phyloP scores from a whole-genome alignment of 2,888 invertebrate genomes.

The Taenaris catops region DNA sequence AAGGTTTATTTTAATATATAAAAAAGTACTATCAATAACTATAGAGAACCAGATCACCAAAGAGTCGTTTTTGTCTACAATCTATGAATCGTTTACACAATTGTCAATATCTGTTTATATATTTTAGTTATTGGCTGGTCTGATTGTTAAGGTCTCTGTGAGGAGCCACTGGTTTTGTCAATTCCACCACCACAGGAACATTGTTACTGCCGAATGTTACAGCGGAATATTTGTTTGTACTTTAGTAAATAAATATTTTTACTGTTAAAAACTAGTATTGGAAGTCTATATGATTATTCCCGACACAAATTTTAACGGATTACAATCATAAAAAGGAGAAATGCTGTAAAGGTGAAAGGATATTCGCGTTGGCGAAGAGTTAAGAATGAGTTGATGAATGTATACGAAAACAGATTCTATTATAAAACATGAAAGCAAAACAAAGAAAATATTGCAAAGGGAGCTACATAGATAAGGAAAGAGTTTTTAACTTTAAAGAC shows the following conservation, averaged over 20 bases:
- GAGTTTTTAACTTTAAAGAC: too few species aligned
- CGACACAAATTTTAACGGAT: too few species aligned
- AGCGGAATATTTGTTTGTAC: conserved; percentile 45
- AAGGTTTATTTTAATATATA: conserved; percentile 75
- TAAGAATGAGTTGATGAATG: too few species aligned
- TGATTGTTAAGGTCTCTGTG: conserved; percentile 18
- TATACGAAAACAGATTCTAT: too few species aligned
- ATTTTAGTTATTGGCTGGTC: not conserved
- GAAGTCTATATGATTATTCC: conserved; percentile 11
- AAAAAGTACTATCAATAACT: conserved; percentile 52
- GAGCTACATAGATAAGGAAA: too few species aligned
- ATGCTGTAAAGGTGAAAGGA: too few species aligned
- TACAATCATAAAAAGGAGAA: too few species aligned
- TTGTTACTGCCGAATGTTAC: conserved; percentile 56
- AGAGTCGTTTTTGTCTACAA: conserved; percentile 36
- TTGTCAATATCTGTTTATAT: not conserved
- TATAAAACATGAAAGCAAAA: too few species aligned
- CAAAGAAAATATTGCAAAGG: too few species aligned
- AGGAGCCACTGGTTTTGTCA: conserved; percentile 33
- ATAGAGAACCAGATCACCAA: conserved; percentile 70
- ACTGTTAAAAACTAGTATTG: conserved; percentile 34
- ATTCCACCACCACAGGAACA: conserved; percentile 53
- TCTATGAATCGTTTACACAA: conserved; percentile 2
- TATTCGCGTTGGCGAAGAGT: too few species aligned
- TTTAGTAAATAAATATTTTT: conserved; percentile 36